Evolutionary conservation across 2,888 invertebrate species (phyloP), one percentile per base, ranked within the genome.

Genomic region (Mythimna impura): DNA sequence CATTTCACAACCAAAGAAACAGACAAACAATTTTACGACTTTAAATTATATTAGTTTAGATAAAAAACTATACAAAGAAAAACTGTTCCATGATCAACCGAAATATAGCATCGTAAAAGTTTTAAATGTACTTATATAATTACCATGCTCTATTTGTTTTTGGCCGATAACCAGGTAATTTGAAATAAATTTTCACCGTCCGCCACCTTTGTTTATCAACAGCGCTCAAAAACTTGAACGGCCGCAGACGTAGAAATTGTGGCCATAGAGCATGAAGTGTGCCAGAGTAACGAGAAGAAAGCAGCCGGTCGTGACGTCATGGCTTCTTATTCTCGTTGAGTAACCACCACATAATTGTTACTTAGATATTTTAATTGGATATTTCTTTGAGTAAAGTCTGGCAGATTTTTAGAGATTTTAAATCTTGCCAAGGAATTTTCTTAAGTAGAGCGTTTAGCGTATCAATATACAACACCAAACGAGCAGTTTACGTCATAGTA

Each of bases 151-250:
- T 66, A 83, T 81, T 82, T 77, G 73, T 43, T 9, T 4, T 17
- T 36, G 20, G 71, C 22, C 22, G 50, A 68, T 66, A 73, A 80
- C 54, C 40, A 82, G 68, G 71, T 58, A 73, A 71, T 74, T 79
- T 74, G n/a, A 58, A 65, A 14, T 60, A 52, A 61, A 73, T 72
- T 78, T 75, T 84, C 81, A 73, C 73, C 71, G 79, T 70, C 69
- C 17, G 70, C 60, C 66, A 78, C 63, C 54, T 82, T 86, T 85
- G 86, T 85, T 86, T 84, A 81, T 82, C 81, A 83, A 81, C 80
- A 81, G 8, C 54, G 22, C 75, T 77, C 55, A 78, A 73, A 75
- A 73, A 81, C 36, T 61, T 54, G 55, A 17, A 69, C 55, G 58
- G 69, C 80, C n/a, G 82, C 60, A 74, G 72, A 68, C 70, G 71